Percentiles rank a stretch among this genome's conserved stretches.
Evolutionary conservation across 1,140 invertebrate species (phyloP).

Genomic region (Bilobella aurantiaca): DNA sequence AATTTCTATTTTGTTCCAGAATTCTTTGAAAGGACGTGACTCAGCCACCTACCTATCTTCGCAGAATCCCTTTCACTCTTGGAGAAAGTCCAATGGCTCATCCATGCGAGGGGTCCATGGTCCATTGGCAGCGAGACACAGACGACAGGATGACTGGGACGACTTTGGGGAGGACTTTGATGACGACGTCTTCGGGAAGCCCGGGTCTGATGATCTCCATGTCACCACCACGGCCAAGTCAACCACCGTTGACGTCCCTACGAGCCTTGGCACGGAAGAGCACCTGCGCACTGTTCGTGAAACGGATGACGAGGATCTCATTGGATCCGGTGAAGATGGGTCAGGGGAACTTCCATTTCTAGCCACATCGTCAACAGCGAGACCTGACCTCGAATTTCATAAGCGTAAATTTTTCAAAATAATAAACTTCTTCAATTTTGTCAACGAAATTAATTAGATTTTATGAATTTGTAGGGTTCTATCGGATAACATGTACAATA

Average conservation of each 20-base stretch:
- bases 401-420: too few relatives aligned
- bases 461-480: conserved; percentile 19
- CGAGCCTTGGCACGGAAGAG: background rate
- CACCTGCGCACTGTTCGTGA: conserved; percentile 4
- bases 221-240: background rate
- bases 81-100: background rate
- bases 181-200: background rate
- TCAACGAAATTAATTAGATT: background rate
- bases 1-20: too few relatives aligned
- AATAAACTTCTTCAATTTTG: too few relatives aligned
- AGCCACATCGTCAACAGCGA: background rate
- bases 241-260: background rate
- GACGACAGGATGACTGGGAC: background rate
- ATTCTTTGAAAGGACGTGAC: background rate
- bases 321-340: conserved; percentile 13
- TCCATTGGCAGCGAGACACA: background rate
- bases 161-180: background rate
- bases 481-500: conserved; percentile 27
- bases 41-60: background rate
- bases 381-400: background rate
- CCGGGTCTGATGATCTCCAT: background rate
- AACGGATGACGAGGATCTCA: conserved; percentile 29
- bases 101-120: background rate
- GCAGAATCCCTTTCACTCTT: background rate
- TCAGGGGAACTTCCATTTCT: conserved; percentile 12